These are phyloP conservation scores for Sisyra terminalis DNA, from an alignment of 2,888 invertebrate species.

Conservation along the genomic window DNA sequence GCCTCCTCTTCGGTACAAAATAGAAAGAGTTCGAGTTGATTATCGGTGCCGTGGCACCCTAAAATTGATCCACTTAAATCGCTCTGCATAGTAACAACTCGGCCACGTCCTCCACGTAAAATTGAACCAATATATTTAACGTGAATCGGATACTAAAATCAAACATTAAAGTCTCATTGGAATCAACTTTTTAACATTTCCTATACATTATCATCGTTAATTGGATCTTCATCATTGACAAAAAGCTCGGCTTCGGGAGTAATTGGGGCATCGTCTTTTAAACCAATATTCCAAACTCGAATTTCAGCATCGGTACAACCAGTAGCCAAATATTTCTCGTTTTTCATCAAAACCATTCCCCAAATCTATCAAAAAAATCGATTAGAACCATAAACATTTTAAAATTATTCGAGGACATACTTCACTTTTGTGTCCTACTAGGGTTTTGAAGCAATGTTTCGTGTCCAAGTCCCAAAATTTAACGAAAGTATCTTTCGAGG, in stretches of 20 bases:
- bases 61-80: conserved; percentile 58
- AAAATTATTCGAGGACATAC: conserved; percentile 23
- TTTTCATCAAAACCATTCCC: conserved; percentile 61
- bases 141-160: conserved; percentile 41
- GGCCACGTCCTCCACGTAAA: conserved; percentile 58
- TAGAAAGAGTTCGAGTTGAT: conserved; percentile 64
- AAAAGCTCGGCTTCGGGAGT: conserved; percentile 33
- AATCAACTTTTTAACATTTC: conserved; percentile 24
- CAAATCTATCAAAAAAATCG: conserved; percentile 46
- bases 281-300: conserved; percentile 64
- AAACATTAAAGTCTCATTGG: not conserved
- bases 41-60: conserved; percentile 71
- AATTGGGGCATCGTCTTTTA: conserved; percentile 31
- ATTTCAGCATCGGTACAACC: conserved; percentile 76
- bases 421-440: conserved; percentile 77
- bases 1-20: conserved; percentile 65
- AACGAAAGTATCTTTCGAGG: conserved; percentile 85
- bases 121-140: conserved; percentile 68
- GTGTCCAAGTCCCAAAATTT: conserved; percentile 97
- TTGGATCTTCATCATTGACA: conserved; percentile 26
- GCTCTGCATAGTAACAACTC: conserved; percentile 56
- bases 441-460: conserved; percentile 88
- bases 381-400: conserved; percentile 4
- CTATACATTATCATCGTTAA: conserved; percentile 25
- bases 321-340: conserved; percentile 71